Evolutionary conservation across 2,888 invertebrate species (phyloP), one percentile per base, ranked within the genome.

Genomic region (Phaedon cochleariae): DNA sequence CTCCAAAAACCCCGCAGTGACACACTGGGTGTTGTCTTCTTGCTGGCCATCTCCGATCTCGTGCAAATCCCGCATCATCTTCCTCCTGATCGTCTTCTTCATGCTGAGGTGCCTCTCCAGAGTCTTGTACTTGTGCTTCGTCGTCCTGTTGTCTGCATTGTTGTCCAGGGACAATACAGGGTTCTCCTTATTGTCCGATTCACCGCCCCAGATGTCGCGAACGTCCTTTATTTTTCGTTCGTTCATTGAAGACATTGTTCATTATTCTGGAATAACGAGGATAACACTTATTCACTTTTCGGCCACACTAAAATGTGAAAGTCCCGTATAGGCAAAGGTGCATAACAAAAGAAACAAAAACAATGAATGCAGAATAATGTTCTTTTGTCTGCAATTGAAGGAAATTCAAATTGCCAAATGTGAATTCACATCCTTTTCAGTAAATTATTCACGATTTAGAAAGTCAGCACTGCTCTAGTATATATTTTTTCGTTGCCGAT

Each of bases 1-100:
- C 68, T 84, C 84, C 66, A 84, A 73, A 72, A 84, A 83, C 37
- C 81, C 84, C 31, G 80, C 77, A 18, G 76, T 76, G 66, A 79
- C 79, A 58, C 77, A 77, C 53, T 71, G 74, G 45, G 77, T 73
- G 48, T 75, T 77, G 41, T 75, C 70, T 22, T 77, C 80, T 9
- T 76, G 76, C 17, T 79, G 77, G 0, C 81, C 83, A 68, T 83
- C 84, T 1, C 84, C 84, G 29, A 84, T 84, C 74, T 93, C 92
- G 78, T 92, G 90, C 74, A 93, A 86, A 82, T 93, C 93, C 31
- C 93, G 86, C 92, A 93, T 93, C 79, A 93, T 93, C 84, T 93
- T 93, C 85, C 92, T 93, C 74, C 93, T 85, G 73, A 93, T 93
- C 17, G 93, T 93, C 81, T 93, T 93, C 85, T 94, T 93, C 93